Evolutionary conservation across 2,797 vertebrate species (phyloP).

Genomic region (Amniataba percoides): DNA sequence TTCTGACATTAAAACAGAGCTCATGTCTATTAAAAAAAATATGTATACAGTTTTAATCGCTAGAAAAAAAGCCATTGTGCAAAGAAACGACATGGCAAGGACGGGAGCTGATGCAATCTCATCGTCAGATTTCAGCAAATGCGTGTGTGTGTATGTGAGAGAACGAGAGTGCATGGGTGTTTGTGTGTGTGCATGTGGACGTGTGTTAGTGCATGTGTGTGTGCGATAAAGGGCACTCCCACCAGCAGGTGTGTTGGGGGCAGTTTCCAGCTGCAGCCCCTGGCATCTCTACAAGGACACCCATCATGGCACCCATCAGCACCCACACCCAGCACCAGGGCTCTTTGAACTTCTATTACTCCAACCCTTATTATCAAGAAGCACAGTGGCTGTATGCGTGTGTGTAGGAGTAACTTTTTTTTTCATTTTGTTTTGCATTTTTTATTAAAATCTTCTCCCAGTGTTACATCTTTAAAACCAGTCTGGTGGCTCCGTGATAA

Average conservation of each 20-base stretch:
- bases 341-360: conserved; percentile 12
- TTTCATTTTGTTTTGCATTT: not conserved
- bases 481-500: not conserved
- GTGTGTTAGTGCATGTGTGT: conserved; percentile 5
- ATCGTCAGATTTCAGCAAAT: conserved; percentile 65
- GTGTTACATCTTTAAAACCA: conserved; percentile 11
- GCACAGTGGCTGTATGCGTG: too few species aligned
- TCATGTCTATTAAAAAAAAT: not conserved
- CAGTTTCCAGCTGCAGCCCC: conserved; percentile 69
- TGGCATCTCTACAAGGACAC: conserved; percentile 66
- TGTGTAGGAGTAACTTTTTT: not conserved
- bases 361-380: conserved; percentile 5
- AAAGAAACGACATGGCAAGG: conserved; percentile 41
- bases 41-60: not conserved
- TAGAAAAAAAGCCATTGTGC: conserved; percentile 17
- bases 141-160: conserved; percentile 2
- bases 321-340: conserved; percentile 36
- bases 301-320: conserved; percentile 44
- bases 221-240: conserved; percentile 59
- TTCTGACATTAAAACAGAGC: not conserved
- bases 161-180: not conserved
- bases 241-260: conserved; percentile 78
- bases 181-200: conserved; percentile 19
- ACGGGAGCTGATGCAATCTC: conserved; percentile 78
- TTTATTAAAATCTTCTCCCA: not conserved